These are phyloP conservation scores for Hymenochirus boettgeri DNA, from an alignment of 2,113 vertebrate species.

Conservation along the genomic window DNA sequence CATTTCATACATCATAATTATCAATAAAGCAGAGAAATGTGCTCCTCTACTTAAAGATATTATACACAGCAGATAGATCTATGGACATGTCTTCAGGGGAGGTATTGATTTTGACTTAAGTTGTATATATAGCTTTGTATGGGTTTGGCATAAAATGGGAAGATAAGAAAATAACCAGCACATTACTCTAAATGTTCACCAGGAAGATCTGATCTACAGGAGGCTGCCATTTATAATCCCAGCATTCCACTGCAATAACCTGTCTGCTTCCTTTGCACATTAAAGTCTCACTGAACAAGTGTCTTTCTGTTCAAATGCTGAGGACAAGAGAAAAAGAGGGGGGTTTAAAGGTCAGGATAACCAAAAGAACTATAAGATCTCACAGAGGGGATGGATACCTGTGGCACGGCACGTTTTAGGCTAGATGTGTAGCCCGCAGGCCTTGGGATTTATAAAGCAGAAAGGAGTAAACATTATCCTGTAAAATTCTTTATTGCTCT, in stretches of 20 bases:
- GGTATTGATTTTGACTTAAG: slow-evolving; percentile 39
- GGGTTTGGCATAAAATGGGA: slow-evolving; percentile 22
- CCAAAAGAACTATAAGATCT: no score
- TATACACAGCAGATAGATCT: slow-evolving; percentile 19
- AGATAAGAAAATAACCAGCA: background rate
- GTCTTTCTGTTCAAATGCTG: background rate
- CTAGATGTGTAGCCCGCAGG: no score
- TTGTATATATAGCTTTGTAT: slow-evolving; percentile 35
- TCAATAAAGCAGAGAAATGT: slow-evolving; percentile 16
- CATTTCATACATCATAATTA: slow-evolving; percentile 39
- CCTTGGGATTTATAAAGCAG: no score
- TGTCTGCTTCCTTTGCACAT: slow-evolving; percentile 17
- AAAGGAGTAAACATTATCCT: no score
- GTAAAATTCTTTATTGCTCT: no score
- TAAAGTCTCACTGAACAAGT: slow-evolving; percentile 16
- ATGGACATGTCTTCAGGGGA: slow-evolving; percentile 24
- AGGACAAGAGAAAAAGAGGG: background rate
- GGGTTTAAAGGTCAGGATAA: no score
- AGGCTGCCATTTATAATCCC: background rate
- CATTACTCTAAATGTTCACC: slow-evolving; percentile 40
- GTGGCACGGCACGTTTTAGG: no score
- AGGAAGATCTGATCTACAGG: slow-evolving; percentile 25
- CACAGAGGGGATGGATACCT: no score
- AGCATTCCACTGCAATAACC: slow-evolving; percentile 5
- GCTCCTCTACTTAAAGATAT: slow-evolving; percentile 20